These are phyloP conservation scores for Falco punctatus DNA, from an alignment of 2,113 vertebrate species.

Conservation along the genomic window DNA sequence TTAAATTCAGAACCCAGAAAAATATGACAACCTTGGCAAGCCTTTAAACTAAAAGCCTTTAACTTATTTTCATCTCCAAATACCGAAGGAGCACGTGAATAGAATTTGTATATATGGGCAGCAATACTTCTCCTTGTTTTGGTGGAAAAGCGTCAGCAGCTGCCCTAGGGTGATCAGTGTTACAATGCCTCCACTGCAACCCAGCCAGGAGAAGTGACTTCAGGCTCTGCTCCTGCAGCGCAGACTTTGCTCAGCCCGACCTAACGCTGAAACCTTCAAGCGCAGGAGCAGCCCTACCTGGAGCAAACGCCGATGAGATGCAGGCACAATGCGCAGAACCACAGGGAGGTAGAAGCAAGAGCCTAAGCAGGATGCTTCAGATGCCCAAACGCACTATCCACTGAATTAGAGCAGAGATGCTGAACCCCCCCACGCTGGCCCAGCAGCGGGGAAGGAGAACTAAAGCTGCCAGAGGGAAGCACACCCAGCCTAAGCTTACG, in stretches of 20 bases:
- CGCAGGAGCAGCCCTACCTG: not conserved
- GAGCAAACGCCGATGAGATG: not conserved
- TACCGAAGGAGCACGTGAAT: not conserved
- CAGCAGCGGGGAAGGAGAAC: not conserved
- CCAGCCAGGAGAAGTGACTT: not conserved
- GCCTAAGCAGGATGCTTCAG: not conserved
- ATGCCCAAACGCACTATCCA: not conserved
- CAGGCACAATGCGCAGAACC: not conserved
- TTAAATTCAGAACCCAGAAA: conserved; percentile 5
- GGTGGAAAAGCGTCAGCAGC: not conserved
- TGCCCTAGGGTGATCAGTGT: not conserved
- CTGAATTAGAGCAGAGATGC: not conserved
- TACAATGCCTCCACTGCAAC: not conserved
- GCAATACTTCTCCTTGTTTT: not conserved
- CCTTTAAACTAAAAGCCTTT: not conserved
- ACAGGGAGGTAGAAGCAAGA: accelerated
- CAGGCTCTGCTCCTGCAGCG: not conserved
- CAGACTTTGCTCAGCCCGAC: not conserved
- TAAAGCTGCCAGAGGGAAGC: not conserved
- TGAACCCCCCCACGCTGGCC: not conserved
- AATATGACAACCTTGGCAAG: not conserved
- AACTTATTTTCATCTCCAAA: not conserved
- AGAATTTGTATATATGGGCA: not conserved
- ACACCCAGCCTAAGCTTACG: not conserved
- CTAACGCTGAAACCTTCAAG: accelerated